These are phyloP conservation scores for Tragulus kanchil DNA, from an alignment of 2,113 vertebrate genomes.

Conservation along the genomic window DNA sequence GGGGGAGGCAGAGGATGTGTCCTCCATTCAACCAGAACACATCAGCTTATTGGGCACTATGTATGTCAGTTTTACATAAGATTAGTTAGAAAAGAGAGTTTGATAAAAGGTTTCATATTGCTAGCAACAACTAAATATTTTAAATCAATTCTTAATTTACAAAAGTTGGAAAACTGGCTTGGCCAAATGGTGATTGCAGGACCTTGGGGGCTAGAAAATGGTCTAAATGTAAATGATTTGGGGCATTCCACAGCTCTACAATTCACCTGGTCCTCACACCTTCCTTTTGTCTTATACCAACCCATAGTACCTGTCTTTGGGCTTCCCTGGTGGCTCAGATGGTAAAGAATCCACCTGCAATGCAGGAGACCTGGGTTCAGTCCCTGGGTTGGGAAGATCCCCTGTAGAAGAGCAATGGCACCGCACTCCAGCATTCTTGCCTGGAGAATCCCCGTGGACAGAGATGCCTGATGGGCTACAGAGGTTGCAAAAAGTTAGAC, in stretches of 20 bases:
- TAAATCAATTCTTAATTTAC: neutral
- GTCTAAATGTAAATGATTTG: neutral
- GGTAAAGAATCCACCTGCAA: too few species aligned
- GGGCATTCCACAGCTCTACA: neutral
- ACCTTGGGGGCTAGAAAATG: neutral
- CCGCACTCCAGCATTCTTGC: too few species aligned
- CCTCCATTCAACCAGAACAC: neutral
- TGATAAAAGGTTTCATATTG: neutral
- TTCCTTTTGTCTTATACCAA: neutral
- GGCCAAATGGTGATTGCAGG: neutral
- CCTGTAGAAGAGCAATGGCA: too few species aligned
- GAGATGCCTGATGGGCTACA: too few species aligned
- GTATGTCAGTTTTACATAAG: neutral
- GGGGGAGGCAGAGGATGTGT: neutral
- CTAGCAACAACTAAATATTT: neutral
- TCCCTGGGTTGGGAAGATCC: too few species aligned
- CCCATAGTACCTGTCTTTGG: neutral
- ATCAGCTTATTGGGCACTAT: neutral
- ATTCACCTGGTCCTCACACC: too few species aligned
- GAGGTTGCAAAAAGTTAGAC: too few species aligned
- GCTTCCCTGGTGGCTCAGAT: too few species aligned
- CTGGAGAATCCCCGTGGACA: too few species aligned
- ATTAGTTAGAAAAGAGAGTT: neutral
- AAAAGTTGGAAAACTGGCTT: neutral
- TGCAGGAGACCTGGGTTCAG: too few species aligned